Evolutionary conservation across 2,888 invertebrate species (phyloP).

Genomic region (Pyralis farinalis): DNA sequence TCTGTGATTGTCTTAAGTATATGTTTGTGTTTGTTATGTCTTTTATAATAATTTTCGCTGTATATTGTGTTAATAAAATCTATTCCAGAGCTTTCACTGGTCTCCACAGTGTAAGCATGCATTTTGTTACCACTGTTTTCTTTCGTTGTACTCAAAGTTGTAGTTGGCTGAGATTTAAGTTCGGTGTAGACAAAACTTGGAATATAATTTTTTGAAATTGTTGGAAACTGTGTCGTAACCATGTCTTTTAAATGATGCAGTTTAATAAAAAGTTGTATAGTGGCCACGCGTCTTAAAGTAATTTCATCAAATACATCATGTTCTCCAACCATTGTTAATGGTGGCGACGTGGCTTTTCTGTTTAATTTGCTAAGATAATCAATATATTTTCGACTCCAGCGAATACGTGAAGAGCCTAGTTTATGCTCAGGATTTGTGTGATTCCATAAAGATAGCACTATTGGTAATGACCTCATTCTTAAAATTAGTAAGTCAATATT

Average conservation of each 20-base stretch:
- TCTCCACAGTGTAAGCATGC: no score
- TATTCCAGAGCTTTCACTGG: constrained; percentile 16
- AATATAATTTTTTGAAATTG: constrained; percentile 20
- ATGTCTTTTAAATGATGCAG: constrained; percentile 39
- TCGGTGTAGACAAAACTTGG: constrained; percentile 18
- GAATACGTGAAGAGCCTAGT: constrained; percentile 45
- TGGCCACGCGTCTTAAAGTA: constrained; percentile 49
- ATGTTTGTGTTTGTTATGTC: constrained; percentile 14
- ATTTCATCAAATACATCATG: constrained; percentile 49
- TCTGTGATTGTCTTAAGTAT: neutral
- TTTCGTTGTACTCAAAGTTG: constrained; percentile 10
- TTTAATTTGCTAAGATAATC: constrained; percentile 41
- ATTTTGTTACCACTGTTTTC: constrained; percentile 6
- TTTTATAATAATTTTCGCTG: constrained; percentile 23
- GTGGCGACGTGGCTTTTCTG: constrained; percentile 18
- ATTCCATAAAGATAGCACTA: constrained; percentile 48
- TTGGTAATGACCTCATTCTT: constrained; percentile 50
- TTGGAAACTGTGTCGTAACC: constrained; percentile 21
- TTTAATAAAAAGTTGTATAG: constrained; percentile 45
- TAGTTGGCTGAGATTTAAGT: constrained; percentile 19
- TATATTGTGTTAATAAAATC: constrained; percentile 41
- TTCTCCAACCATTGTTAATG: constrained; percentile 29
- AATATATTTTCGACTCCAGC: constrained; percentile 45
- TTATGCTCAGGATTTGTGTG: constrained; percentile 30
- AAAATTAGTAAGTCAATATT: constrained; percentile 33